A percentile compares a stretch with the other conserved stretches of the same genome.
These are phyloP conservation scores for Oreocharis arfaki DNA, from an alignment of 2,113 vertebrate species.

Conservation along the genomic window DNA sequence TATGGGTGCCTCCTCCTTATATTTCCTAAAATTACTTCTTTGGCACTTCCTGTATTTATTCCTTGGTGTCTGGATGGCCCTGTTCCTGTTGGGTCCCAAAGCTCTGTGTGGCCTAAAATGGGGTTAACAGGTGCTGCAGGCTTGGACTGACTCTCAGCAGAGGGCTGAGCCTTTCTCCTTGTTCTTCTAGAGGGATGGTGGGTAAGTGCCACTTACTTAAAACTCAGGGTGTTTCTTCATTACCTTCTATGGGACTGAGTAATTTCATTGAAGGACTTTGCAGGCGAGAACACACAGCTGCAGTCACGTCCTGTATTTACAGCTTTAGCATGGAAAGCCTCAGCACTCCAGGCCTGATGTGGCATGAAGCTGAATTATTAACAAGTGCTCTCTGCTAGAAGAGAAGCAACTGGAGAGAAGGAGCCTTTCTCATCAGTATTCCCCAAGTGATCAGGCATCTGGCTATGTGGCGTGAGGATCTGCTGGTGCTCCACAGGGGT, in stretches of 20 bases:
- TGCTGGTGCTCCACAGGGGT: background rate
- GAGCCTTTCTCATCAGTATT: conserved; percentile 3
- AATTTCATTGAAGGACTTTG: conserved; percentile 36
- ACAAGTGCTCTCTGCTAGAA: conserved; percentile 11
- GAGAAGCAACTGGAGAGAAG: background rate
- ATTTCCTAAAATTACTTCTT: background rate
- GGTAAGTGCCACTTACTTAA: background rate
- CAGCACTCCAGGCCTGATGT: conserved; percentile 7
- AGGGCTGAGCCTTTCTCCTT: background rate
- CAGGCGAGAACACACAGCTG: background rate
- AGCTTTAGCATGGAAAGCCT: conserved; percentile 8
- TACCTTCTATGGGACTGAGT: conserved; percentile 16
- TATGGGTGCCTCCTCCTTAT: background rate
- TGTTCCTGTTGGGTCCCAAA: background rate
- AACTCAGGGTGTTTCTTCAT: background rate
- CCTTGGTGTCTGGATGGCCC: background rate
- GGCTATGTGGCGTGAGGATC: background rate
- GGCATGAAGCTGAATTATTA: conserved; percentile 53
- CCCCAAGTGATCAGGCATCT: background rate
- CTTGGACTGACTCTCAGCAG: background rate
- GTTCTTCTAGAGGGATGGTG: background rate
- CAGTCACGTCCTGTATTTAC: conserved; percentile 33
- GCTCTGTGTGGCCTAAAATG: background rate
- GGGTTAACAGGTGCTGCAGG: background rate
- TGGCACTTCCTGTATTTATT: background rate